These are phyloP conservation scores for Zaprionus nigranus DNA, from an alignment of 1,140 invertebrate species.

Conservation along the genomic window DNA sequence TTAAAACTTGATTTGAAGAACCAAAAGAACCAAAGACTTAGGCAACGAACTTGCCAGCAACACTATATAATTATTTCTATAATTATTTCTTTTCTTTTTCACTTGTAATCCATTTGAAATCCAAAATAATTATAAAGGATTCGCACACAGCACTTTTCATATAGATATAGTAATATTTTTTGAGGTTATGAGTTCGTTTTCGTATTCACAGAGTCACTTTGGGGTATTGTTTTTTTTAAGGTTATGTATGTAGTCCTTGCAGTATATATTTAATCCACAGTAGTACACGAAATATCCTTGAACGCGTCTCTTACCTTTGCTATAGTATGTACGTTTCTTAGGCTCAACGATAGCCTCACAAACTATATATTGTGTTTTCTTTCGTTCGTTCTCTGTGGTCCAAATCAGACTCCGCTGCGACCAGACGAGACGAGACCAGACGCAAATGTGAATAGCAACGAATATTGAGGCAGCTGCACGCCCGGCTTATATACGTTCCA, in stretches of 20 bases:
- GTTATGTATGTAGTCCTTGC: conserved; percentile 23
- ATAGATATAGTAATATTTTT: background rate
- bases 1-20: conserved; percentile 1
- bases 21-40: conserved; percentile 50
- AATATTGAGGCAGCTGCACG: conserved; percentile 43
- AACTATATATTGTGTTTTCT: conserved; percentile 17
- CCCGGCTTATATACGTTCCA: conserved; percentile 55
- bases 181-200: too few species aligned
- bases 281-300: conserved; percentile 64
- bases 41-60: conserved; percentile 35
- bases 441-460: conserved; percentile 68
- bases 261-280: conserved; percentile 9
- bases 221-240: background rate
- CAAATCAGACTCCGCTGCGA: conserved; percentile 61
- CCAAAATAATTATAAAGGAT: conserved; percentile 23
- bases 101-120: conserved; percentile 31
- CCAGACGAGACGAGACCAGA: conserved; percentile 82
- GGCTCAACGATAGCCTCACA: conserved; percentile 38
- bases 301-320: conserved; percentile 71
- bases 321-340: conserved; percentile 45
- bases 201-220: too few species aligned
- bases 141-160: conserved; percentile 31
- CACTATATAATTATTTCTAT: conserved; percentile 2
- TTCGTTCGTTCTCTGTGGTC: conserved; percentile 59
- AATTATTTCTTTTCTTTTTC: background rate